Percentiles rank a stretch among this genome's conserved stretches.
These are phyloP conservation scores for Helobdella robusta DNA, from an alignment of 2,888 invertebrate genomes.

Conservation along the genomic window DNA sequence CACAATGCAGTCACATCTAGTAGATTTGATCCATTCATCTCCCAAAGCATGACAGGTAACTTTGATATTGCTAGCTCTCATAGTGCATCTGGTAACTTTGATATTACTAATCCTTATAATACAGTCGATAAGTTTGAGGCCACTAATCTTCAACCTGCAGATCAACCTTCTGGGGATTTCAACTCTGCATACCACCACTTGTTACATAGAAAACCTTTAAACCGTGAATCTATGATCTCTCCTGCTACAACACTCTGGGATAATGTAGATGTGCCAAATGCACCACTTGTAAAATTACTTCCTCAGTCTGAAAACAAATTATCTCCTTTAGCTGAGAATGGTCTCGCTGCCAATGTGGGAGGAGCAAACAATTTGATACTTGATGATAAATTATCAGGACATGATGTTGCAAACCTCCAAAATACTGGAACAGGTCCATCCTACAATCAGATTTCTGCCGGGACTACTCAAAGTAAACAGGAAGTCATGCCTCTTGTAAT, in stretches of 20 bases:
- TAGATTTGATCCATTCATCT: no score
- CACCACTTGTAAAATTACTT: neutral
- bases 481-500: neutral
- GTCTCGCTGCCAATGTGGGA: neutral
- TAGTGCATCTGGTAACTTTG: no score
- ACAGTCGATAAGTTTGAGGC: neutral
- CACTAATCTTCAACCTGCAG: slow-evolving; percentile 6
- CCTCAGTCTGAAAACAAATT: neutral
- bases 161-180: neutral
- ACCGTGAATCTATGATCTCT: slow-evolving; percentile 39
- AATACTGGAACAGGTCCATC: slow-evolving; percentile 12
- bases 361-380: neutral
- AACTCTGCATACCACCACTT: neutral
- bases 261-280: slow-evolving; percentile 34
- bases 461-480: no score
- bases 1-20: no score
- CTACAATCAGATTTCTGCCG: neutral
- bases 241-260: slow-evolving; percentile 46
- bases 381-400: no score
- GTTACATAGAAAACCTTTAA: neutral
- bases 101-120: no score
- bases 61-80: no score
- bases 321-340: neutral
- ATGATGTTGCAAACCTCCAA: neutral
- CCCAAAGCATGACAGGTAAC: no score